A percentile compares a stretch with the other conserved stretches of the same genome.
phyloP scores from a whole-genome alignment of 2,113 vertebrate genomes.

The Clarias gariepinus region DNA sequence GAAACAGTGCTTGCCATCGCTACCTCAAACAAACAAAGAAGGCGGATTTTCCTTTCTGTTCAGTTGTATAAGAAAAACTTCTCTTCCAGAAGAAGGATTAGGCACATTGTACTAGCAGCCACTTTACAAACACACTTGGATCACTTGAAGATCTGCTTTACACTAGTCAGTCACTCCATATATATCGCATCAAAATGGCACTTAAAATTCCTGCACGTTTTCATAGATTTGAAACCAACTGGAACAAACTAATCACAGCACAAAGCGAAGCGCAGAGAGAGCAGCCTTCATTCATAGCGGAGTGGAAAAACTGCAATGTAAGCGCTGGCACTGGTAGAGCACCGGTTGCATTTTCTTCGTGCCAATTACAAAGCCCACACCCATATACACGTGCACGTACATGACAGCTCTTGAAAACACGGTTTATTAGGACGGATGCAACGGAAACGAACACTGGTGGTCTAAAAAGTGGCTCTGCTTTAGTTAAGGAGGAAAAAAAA shows the following conservation, averaged over 20 bases:
- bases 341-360: neutral
- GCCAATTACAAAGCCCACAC: slow-evolving; percentile 20
- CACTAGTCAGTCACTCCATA: slow-evolving; percentile 3
- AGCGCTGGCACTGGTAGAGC: neutral
- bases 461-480: slow-evolving; percentile 30
- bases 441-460: slow-evolving; percentile 35
- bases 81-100: slow-evolving; percentile 52
- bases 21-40: slow-evolving; percentile 59
- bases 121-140: slow-evolving; percentile 44
- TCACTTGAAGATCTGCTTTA: slow-evolving; percentile 13
- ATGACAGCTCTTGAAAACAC: slow-evolving; percentile 13
- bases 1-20: slow-evolving; percentile 68
- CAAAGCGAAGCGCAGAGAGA: neutral
- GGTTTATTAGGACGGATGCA: slow-evolving; percentile 24
- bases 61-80: slow-evolving; percentile 65
- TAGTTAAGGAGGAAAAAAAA: neutral
- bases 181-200: slow-evolving; percentile 20
- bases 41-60: slow-evolving; percentile 58
- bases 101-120: slow-evolving; percentile 60
- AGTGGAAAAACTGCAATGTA: slow-evolving; percentile 10
- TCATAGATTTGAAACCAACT: neutral
- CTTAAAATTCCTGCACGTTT: neutral
- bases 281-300: neutral
- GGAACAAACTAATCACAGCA: neutral
- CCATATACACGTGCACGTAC: slow-evolving; percentile 18